Base-by-base conservation (phyloP, 1,140 invertebrate genomes). In the Hylaeus volcanicus region DNA sequence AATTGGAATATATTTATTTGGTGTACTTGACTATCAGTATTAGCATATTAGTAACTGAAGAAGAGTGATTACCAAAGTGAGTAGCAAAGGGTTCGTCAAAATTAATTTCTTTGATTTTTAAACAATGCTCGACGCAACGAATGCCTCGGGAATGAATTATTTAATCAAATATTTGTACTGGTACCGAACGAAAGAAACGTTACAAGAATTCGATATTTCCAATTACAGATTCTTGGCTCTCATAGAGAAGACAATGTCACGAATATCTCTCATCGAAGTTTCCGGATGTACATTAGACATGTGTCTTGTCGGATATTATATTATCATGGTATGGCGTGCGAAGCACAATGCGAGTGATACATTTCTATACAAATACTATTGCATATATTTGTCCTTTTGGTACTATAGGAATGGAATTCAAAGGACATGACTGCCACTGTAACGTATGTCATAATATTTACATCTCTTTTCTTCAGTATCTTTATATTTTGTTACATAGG, bases 281-380 rank as follows among this genome's bases (percentile, higher is more conserved):
- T 48, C 89, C 0, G 89, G 90, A 6, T 89, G 89, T 45, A 91
- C 88, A 0, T 71, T 89, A 61, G 86, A 88, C 14, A 84, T 91
- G 41, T 91, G 91, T 56, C 81, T 90, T 6, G 64, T 90, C 2
- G 88, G 86, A 68, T 92, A 91, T 84, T 91, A 89, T 65, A 75
- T 83, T 48, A 86, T 91, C 14, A 82, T 64, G 87, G 89, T 89
- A 84, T 26, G n/a, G 56, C 53, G 11, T 51, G 9, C 6, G 6
- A 51, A 8, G 48, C 48, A 26, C 26, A 26, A 8, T 8, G 9
- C 48, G 48, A 9, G 5, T 51, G 8, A 51, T 8, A 8, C 9
- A 6, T 51, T 51, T 8, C 6, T 51, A 51, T 51, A 8, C 48
- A 51, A 9, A 51, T 8, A 3, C 2, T 4, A 9, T 8, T 51